These are phyloP conservation scores for Pseudachorutes palmiensis DNA, from an alignment of 1,140 invertebrate genomes.

Conservation along the genomic window DNA sequence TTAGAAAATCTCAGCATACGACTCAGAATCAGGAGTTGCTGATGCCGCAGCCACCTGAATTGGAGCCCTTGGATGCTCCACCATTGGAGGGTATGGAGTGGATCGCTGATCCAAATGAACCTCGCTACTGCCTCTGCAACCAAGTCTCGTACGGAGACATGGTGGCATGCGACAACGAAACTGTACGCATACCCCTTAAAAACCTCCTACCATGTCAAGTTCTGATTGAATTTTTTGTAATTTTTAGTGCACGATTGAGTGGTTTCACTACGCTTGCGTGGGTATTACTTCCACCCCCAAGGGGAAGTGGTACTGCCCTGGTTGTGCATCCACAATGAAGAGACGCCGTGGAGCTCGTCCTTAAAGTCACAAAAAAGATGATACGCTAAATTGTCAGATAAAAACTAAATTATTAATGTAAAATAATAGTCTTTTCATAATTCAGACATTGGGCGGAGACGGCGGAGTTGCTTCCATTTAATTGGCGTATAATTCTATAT, in stretches of 20 bases:
- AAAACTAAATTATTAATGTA: no score
- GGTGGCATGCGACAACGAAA: conserved; percentile 97
- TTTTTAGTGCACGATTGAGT: conserved; percentile 35
- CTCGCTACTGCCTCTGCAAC: conserved; percentile 94
- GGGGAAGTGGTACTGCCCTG: conserved; percentile 38
- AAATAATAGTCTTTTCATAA: no score
- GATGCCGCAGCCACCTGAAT: conserved; percentile 24
- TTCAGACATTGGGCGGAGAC: no score
- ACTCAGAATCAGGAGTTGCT: conserved; percentile 28
- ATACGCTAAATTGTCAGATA: no score
- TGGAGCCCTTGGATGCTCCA: conserved; percentile 42
- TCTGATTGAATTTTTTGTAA: conserved; percentile 15
- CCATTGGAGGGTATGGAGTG: conserved; percentile 55
- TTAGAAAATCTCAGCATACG: conserved; percentile 37
- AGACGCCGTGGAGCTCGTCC: conserved; percentile 25
- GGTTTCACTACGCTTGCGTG: conserved; percentile 37
- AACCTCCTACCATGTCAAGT: neutral
- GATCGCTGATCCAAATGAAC: conserved; percentile 85
- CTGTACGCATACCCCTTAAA: conserved; percentile 52
- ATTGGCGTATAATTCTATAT: no score
- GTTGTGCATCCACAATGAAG: conserved; percentile 29
- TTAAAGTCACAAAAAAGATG: neutral
- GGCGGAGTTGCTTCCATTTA: no score
- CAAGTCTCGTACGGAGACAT: conserved; percentile 98
- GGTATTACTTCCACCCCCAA: conserved; percentile 31